Base-by-base conservation (phyloP, 1,140 invertebrate species). In the Neodiprion virginianus region DNA sequence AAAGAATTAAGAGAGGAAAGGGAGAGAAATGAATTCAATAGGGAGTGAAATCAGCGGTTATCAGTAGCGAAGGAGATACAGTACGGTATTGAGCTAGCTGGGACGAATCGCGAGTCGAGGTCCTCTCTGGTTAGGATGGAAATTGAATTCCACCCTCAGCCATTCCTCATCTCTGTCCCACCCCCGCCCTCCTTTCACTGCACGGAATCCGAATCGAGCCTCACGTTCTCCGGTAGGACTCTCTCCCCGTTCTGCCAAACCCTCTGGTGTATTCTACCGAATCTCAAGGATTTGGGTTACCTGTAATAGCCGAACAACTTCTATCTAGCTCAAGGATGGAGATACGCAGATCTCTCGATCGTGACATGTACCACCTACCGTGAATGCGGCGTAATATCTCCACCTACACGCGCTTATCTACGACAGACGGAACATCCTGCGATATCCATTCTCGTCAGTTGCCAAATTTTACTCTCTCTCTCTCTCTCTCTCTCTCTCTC, bases 131-230 rank as follows among this genome's bases (percentile, higher is more conserved):
- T 81, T 81, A 80, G 78, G 79, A 84, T 83, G 82, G 80, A 83
- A 83, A 84, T 84, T 84, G 80, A 84, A 83, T 84, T 84, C 82
- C 78, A 78, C 80, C 81, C 79, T 77, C 72, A 76, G 77, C 76
- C 77, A 75, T 79, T 75, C 73, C 71, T 77, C 74, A 76, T 79
- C 78, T 79, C 75, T 61, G 75, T 69, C 67, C 40, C 53, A 61
- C 67, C 40, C 67, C 67, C 67, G 12, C 67, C 40, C 67, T 69
- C 67, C 61, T 17, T 65, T 65, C 61, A 21, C 12, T 65, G 17
- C 61, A 14, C 61, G 23, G 11, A 5, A 23, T 69, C 67, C 67
- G 8, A 21, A 69, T 23, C 21, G 10, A 21, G 12, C 67, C 40
- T 23, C 21, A 23, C 67, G 40, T 66, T 66, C 70, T 47, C 23